Percentiles rank a stretch among this genome's conserved stretches.
phyloP scores from a whole-genome alignment of 2,113 vertebrate species.

The Heteronetta atricapilla region DNA sequence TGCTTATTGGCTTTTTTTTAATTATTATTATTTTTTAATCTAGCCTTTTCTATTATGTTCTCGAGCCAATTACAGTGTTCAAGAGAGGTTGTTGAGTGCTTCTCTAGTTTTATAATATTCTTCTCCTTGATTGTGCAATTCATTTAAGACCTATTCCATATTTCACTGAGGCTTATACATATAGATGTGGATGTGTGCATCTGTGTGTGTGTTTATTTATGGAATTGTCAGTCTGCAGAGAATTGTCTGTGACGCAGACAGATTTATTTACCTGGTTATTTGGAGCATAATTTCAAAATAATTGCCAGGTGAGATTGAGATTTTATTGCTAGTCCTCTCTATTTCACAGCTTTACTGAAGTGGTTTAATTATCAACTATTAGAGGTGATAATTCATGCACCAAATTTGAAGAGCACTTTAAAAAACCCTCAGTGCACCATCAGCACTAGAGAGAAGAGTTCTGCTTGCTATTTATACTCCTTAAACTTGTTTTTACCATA shows the following conservation, averaged over 20 bases:
- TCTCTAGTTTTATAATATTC: neutral
- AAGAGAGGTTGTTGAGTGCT: neutral
- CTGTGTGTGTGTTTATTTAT: constrained; percentile 34
- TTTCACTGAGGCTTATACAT: neutral
- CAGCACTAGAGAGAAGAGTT: neutral
- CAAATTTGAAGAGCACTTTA: constrained; percentile 41
- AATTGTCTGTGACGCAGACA: neutral
- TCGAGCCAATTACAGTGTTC: neutral
- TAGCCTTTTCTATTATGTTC: neutral
- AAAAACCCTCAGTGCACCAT: neutral
- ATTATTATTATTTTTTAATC: neutral
- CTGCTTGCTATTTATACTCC: neutral
- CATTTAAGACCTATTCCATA: neutral
- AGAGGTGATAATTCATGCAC: constrained; percentile 73
- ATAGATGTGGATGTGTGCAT: constrained; percentile 16
- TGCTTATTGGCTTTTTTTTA: neutral
- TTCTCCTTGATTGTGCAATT: neutral
- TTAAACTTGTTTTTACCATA: neutral
- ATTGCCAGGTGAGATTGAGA: constrained; percentile 47
- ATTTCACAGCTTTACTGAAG: constrained; percentile 67
- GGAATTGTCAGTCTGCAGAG: neutral
- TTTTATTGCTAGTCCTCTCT: constrained; percentile 49
- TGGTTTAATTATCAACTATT: constrained; percentile 74
- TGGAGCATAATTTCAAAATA: constrained; percentile 43
- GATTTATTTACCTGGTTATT: constrained; percentile 51